Evolutionary conservation across 1,140 invertebrate genomes (phyloP).

Genomic region (Macrobrachium rosenbergii): DNA sequence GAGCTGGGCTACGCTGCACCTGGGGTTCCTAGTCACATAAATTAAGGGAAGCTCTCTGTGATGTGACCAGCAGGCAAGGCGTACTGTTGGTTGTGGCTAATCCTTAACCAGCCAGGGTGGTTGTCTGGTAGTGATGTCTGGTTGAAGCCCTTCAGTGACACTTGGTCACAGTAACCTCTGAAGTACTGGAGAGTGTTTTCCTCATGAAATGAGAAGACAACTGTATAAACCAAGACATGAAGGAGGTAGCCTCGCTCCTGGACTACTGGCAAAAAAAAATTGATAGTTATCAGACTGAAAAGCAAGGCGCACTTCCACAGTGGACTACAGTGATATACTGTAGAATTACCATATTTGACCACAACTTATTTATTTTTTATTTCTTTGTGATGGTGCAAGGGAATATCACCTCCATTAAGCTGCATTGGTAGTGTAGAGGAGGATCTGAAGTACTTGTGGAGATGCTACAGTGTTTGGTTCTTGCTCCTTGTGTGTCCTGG

Average conservation of each 20-base stretch:
- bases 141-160: conserved; percentile 32
- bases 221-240: conserved; percentile 29
- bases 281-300: no score
- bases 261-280: conserved; percentile 51
- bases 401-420: conserved; percentile 61
- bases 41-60: conserved; percentile 62
- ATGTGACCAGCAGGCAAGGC: conserved; percentile 56
- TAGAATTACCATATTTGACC: conserved; percentile 55
- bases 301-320: conserved; percentile 53
- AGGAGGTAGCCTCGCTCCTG: conserved; percentile 55
- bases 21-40: conserved; percentile 63
- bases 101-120: conserved; percentile 47
- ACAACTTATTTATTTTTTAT: conserved; percentile 63
- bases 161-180: conserved; percentile 34
- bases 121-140: conserved; percentile 48
- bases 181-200: conserved; percentile 40
- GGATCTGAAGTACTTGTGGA: conserved; percentile 45
- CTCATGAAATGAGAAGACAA: conserved; percentile 30
- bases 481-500: conserved; percentile 49
- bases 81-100: conserved; percentile 31
- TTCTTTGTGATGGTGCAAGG: conserved; percentile 62
- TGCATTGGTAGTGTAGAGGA: conserved; percentile 60
- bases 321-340: conserved; percentile 56
- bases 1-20: conserved; percentile 57
- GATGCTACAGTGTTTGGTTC: conserved; percentile 24